phyloP scores from a whole-genome alignment of 53 echinoderm and acorn worm genomes.

The Holothuria leucospilota region DNA sequence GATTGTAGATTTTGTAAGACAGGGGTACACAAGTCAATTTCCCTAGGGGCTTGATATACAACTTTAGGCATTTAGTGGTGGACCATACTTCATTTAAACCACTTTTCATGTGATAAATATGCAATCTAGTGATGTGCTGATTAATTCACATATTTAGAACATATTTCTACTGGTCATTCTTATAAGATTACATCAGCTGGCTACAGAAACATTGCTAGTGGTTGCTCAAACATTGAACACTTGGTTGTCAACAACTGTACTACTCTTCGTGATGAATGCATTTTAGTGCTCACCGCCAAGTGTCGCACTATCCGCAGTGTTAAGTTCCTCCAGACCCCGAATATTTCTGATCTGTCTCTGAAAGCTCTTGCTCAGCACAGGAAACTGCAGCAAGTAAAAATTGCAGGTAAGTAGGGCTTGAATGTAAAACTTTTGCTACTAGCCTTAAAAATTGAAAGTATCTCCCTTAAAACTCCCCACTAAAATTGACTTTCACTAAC shows the following conservation, averaged over 20 bases:
- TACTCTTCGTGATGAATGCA: constrained; percentile 85
- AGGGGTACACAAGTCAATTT: too few relatives aligned
- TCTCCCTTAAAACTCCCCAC: too few relatives aligned
- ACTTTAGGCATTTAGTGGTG: too few relatives aligned
- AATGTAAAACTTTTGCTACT: background rate
- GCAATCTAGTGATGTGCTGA: too few relatives aligned
- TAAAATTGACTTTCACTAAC: too few relatives aligned
- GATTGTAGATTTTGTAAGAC: too few relatives aligned
- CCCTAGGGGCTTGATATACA: too few relatives aligned
- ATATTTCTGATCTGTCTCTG: constrained; percentile 85
- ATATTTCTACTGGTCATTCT: too few relatives aligned
- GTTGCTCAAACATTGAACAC: constrained; percentile 88
- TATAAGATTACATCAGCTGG: constrained; percentile 85
- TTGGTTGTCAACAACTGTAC: constrained; percentile 82
- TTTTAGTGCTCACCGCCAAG: constrained; percentile 81
- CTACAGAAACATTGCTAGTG: constrained; percentile 96
- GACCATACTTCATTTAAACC: too few relatives aligned
- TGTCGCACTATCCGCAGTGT: constrained; percentile 85
- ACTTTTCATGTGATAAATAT: too few relatives aligned
- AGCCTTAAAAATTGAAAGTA: background rate
- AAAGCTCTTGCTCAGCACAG: constrained; percentile 89
- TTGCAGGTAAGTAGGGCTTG: constrained; percentile 72
- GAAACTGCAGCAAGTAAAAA: constrained; percentile 80
- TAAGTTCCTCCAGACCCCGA: constrained; percentile 86
- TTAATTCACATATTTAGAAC: too few relatives aligned